Evolutionary conservation across 2,888 invertebrate species (phyloP).

Genomic region (Drosophila pegasa): DNA sequence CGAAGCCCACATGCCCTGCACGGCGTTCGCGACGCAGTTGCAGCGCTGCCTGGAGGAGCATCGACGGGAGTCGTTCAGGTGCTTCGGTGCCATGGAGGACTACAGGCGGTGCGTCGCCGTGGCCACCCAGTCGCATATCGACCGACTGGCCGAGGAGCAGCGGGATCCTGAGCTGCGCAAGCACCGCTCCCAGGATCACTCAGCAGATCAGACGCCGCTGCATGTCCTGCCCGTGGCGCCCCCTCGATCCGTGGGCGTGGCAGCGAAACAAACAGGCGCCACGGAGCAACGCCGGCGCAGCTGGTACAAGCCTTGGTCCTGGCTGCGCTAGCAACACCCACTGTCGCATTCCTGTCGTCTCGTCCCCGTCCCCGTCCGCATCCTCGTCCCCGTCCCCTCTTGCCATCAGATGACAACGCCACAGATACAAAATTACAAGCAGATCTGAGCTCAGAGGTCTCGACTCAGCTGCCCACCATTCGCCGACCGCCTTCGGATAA

Average conservation of each 20-base stretch:
- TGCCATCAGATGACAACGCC: background rate
- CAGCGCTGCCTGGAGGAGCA: constrained; percentile 43
- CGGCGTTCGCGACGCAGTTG: constrained; percentile 32
- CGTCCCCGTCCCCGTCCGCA: background rate
- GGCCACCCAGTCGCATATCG: constrained; percentile 53
- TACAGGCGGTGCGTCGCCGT: constrained; percentile 48
- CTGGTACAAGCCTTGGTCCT: constrained; percentile 62
- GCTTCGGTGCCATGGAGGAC: constrained; percentile 55
- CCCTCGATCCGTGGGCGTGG: background rate
- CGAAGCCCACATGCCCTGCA: constrained; percentile 36
- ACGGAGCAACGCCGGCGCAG: constrained; percentile 10
- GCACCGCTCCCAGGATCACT: background rate
- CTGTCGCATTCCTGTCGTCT: too few species aligned
- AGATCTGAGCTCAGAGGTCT: constrained; percentile 1
- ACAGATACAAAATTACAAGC: constrained; percentile 35
- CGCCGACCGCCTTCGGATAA: constrained; percentile 6
- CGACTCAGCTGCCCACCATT: constrained; percentile 19
- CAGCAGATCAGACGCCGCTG: background rate
- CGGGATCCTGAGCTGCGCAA: background rate
- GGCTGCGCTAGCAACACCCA: constrained; percentile 46
- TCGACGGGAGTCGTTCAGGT: constrained; percentile 38
- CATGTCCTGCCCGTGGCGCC: constrained; percentile 5
- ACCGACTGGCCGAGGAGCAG: constrained; percentile 24
- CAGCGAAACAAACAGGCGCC: background rate
- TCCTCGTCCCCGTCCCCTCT: too few species aligned